Evolutionary conservation across 2,113 vertebrate genomes (phyloP).

Genomic region (Varanus komodoensis): DNA sequence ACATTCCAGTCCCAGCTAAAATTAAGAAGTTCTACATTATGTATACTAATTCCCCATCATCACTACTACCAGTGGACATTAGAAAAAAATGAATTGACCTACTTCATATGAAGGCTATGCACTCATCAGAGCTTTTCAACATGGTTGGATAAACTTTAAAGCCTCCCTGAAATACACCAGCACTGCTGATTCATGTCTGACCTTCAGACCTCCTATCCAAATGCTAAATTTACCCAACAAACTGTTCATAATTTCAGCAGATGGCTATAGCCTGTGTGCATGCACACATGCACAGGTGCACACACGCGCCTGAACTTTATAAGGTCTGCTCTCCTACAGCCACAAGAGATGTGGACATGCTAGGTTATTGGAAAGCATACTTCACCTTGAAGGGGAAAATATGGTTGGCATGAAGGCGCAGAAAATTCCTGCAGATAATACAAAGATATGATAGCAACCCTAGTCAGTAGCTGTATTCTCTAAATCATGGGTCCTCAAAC

Average conservation of each 20-base stretch:
- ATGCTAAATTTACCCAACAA: constrained; percentile 37
- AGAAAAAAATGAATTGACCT: neutral
- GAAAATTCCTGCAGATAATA: neutral
- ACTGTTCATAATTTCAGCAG: constrained; percentile 59
- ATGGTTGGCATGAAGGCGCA: fast-evolving
- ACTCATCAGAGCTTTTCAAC: constrained; percentile 34
- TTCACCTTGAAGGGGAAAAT: neutral
- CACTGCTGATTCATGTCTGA: constrained; percentile 33
- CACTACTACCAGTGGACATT: neutral
- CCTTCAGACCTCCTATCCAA: constrained; percentile 58
- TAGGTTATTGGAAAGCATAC: constrained; percentile 43
- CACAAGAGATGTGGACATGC: constrained; percentile 25
- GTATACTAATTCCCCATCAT: neutral
- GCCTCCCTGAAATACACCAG: constrained; percentile 3
- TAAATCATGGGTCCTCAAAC: neutral
- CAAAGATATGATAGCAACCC: neutral
- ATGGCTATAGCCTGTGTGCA: constrained; percentile 52
- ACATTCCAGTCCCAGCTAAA: neutral
- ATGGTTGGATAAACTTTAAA: constrained; percentile 21
- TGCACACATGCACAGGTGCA: neutral
- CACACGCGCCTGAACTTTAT: constrained; percentile 51
- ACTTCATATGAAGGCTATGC: constrained; percentile 22
- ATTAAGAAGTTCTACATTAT: neutral
- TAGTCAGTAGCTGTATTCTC: neutral
- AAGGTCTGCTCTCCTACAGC: constrained; percentile 41